phyloP scores from a whole-genome alignment of 2,797 vertebrate genomes.

The Novumbra hubbsi region DNA sequence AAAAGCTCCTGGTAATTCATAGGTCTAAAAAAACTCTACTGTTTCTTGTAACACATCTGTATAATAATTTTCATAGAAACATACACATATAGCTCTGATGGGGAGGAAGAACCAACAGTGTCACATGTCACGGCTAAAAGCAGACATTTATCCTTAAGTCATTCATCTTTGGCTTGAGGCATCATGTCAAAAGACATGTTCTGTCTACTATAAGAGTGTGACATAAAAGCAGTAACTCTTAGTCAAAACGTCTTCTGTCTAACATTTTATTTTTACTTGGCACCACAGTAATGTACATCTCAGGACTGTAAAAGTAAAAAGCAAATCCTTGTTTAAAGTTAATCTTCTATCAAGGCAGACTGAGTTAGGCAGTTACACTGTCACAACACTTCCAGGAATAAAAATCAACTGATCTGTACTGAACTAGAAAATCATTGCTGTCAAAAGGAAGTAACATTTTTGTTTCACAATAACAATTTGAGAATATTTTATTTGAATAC shows the following conservation, averaged over 20 bases:
- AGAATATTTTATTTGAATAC: background rate
- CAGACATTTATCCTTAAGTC: background rate
- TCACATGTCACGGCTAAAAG: background rate
- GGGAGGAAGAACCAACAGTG: background rate
- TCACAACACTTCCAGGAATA: background rate
- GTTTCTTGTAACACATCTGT: background rate
- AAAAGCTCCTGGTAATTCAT: background rate
- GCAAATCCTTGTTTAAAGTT: background rate
- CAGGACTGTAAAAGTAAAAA: too few relatives aligned
- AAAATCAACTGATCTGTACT: background rate
- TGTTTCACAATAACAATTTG: too few relatives aligned
- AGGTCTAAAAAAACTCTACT: background rate
- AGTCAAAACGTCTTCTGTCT: too few relatives aligned
- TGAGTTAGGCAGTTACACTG: background rate
- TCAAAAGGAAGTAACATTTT: too few relatives aligned
- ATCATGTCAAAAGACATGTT: background rate
- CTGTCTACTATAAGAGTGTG: background rate
- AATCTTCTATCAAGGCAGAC: background rate
- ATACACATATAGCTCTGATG: too few relatives aligned
- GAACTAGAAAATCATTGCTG: background rate
- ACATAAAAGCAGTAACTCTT: background rate
- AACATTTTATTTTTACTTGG: too few relatives aligned
- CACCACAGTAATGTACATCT: too few relatives aligned
- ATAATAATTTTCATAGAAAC: background rate
- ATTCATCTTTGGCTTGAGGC: background rate